Conservation (phyloP, 2,888 invertebrate species). For the Plagodis pulveraria region DNA sequence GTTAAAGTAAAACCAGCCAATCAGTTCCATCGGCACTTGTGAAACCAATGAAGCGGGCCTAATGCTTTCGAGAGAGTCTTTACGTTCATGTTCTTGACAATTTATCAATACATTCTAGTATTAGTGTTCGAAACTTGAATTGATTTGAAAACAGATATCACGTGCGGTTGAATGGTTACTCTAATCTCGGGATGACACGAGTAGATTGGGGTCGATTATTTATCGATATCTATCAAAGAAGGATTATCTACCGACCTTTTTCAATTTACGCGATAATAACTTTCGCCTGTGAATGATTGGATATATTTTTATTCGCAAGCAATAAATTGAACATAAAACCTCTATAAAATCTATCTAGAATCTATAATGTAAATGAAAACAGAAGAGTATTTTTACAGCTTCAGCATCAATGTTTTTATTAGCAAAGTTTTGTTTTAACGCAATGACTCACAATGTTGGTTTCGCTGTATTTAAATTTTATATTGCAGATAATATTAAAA, state of each 20-base stretch:
- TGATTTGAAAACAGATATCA: slow-evolving; percentile 42
- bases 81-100: slow-evolving; percentile 69
- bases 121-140: slow-evolving; percentile 35
- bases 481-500: too few relatives aligned
- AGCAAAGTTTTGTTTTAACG: too few relatives aligned
- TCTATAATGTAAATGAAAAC: too few relatives aligned
- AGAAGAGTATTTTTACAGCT: too few relatives aligned
- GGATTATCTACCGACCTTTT: slow-evolving; percentile 26
- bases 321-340: slow-evolving; percentile 1
- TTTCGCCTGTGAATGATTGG: slow-evolving; percentile 11
- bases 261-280: slow-evolving; percentile 23
- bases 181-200: slow-evolving; percentile 36
- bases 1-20: slow-evolving; percentile 78
- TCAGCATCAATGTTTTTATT: too few relatives aligned
- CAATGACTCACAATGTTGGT: too few relatives aligned
- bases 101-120: slow-evolving; percentile 57
- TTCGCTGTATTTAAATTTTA: too few relatives aligned
- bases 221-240: slow-evolving; percentile 23
- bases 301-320: slow-evolving; percentile 8
- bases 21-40: slow-evolving; percentile 81
- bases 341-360: neutral
- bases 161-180: slow-evolving; percentile 31
- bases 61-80: slow-evolving; percentile 76
- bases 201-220: slow-evolving; percentile 33
- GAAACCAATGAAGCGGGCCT: slow-evolving; percentile 77